phyloP scores from a whole-genome alignment of 1,140 invertebrate species.

The Amyelois transitella region DNA sequence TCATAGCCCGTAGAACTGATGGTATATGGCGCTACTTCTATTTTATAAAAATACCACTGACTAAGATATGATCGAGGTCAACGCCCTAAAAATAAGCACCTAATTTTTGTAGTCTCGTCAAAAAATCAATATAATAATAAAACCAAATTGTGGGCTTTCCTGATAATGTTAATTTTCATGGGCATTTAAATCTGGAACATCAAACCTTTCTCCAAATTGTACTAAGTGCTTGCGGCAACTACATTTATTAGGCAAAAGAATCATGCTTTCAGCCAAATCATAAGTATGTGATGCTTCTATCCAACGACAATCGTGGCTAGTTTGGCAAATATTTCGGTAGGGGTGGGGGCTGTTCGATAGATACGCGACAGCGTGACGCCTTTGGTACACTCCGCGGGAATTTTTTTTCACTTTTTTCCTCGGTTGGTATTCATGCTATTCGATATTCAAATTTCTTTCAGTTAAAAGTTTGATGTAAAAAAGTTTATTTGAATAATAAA shows the following conservation, averaged over 20 bases:
- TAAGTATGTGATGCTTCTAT: neutral
- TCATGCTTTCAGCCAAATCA: constrained; percentile 3
- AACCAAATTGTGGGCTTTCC: too few relatives aligned
- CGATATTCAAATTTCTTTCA: neutral
- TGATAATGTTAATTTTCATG: too few relatives aligned
- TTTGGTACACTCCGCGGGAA: constrained; percentile 11
- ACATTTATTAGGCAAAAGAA: neutral
- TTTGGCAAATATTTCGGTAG: constrained; percentile 8
- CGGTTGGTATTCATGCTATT: neutral
- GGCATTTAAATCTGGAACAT: too few relatives aligned
- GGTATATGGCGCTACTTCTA: too few relatives aligned
- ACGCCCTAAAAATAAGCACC: too few relatives aligned
- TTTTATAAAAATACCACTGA: too few relatives aligned
- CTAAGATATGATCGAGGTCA: too few relatives aligned
- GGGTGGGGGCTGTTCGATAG: constrained; percentile 16
- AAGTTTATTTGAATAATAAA: neutral
- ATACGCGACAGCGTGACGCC: constrained; percentile 25
- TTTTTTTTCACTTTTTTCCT: constrained; percentile 2
- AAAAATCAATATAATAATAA: too few relatives aligned
- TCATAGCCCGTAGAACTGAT: too few relatives aligned
- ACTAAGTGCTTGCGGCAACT: too few relatives aligned
- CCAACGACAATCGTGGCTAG: neutral
- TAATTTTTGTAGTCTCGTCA: too few relatives aligned
- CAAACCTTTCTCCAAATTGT: too few relatives aligned
- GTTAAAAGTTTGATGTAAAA: neutral